Evolutionary conservation across 2,113 vertebrate genomes (phyloP).

Genomic region (Macrotis lagotis): DNA sequence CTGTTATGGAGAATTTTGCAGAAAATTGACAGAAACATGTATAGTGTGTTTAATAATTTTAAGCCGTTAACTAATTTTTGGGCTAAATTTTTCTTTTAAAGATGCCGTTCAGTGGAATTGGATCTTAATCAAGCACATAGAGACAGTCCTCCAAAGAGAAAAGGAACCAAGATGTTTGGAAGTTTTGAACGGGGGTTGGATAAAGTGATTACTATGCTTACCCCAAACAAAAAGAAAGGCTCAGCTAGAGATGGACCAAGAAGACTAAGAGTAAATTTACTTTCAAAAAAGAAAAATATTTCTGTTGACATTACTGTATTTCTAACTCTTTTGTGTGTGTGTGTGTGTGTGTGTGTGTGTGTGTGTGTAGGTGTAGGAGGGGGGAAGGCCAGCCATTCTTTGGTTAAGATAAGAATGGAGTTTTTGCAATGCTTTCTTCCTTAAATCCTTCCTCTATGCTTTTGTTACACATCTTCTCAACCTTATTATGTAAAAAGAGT

Average conservation of each 20-base stretch:
- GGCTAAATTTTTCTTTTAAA: slow-evolving; percentile 65
- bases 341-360: too few relatives aligned
- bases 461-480: not conserved
- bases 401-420: too few relatives aligned
- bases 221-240: slow-evolving; percentile 90
- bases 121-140: slow-evolving; percentile 79
- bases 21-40: not conserved
- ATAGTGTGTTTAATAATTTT: not conserved
- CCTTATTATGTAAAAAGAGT: not conserved
- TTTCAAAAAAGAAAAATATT: not conserved
- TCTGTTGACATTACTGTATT: not conserved
- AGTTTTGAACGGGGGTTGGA: slow-evolving; percentile 95
- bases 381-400: not conserved
- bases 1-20: not conserved
- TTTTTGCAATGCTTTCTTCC: too few relatives aligned
- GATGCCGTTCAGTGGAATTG: slow-evolving; percentile 90
- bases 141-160: slow-evolving; percentile 90
- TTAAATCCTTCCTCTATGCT: not conserved
- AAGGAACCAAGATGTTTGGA: slow-evolving; percentile 91
- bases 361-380: too few relatives aligned
- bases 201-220: slow-evolving; percentile 95
- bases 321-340: not conserved
- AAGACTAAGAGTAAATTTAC: slow-evolving; percentile 88
- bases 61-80: not conserved
- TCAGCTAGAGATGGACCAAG: slow-evolving; percentile 85